Evolutionary conservation across 2,888 invertebrate species (phyloP), one percentile per base, ranked within the genome.

Genomic region (Oxyscelio sp.): DNA sequence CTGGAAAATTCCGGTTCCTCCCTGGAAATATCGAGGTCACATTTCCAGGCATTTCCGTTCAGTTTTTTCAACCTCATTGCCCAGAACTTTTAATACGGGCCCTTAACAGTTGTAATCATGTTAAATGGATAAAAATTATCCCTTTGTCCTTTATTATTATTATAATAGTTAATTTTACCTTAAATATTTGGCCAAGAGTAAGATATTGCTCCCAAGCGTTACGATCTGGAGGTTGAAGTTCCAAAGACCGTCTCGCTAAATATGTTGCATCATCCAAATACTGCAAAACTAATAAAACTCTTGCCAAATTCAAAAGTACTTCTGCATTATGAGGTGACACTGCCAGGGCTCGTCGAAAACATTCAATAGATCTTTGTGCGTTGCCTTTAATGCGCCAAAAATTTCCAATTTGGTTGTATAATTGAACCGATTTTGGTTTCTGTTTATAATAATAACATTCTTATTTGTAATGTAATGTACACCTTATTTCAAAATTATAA

Each of bases 141-240:
- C n/a, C n/a, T n/a, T n/a, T n/a, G n/a, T n/a, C n/a, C n/a, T n/a
- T n/a, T n/a, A n/a, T n/a, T n/a, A n/a, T n/a, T n/a, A n/a, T n/a
- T n/a, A n/a, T n/a, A n/a, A n/a, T n/a, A n/a, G n/a, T n/a, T n/a
- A n/a, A n/a, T n/a, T n/a, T n/a, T 81, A 94, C 94, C 95, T 98
- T 98, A 92, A 98, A 97, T 93, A 98, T 98, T 94, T 98, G 98
- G 5, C 98, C 98, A 70, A 98, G 95, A 5, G 98, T 98, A 93
- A 98, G 97, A 95, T 98, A 98, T 94, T 98, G 98, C 92, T 97
- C 97, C 98, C 98, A 98, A 1, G 98, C 97, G 92, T 97, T 97
- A 91, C 97, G 97, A 92, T 97, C 97, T 0, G 97, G 97, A 27
- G 97, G 96, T 92, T 97, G 97, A 77, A 98, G 96, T 91, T 97